A percentile compares a stretch with the other conserved stretches of the same genome.
These are phyloP conservation scores for Chloroceryle aenea DNA, from an alignment of 2,113 vertebrate species.

Conservation along the genomic window DNA sequence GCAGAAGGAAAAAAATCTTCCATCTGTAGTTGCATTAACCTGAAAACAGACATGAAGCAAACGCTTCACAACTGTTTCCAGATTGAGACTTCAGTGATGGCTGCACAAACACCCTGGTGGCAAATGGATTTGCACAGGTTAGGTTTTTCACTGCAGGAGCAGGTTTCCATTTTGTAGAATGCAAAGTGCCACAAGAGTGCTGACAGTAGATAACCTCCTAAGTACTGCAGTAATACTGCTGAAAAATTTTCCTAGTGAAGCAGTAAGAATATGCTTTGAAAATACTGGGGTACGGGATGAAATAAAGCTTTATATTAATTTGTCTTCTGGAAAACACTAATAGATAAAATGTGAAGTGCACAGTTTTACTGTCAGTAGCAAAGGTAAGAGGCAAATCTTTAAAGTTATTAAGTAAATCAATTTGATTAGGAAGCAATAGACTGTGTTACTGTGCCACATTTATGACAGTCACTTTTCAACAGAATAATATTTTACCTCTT, in stretches of 20 bases:
- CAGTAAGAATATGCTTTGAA: background rate
- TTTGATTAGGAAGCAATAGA: background rate
- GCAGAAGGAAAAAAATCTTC: slow-evolving; percentile 13
- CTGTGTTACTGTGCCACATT: background rate
- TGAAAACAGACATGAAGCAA: slow-evolving; percentile 6
- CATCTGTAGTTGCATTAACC: slow-evolving; percentile 14
- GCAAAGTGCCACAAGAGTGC: background rate
- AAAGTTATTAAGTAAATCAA: background rate
- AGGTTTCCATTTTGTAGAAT: background rate
- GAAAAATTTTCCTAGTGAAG: background rate
- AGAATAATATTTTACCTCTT: background rate
- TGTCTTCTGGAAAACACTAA: background rate
- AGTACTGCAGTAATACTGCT: background rate
- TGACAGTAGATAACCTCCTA: background rate
- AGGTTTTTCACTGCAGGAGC: background rate
- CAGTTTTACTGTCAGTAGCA: background rate
- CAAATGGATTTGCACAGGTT: background rate
- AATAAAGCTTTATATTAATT: background rate
- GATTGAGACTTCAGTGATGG: background rate
- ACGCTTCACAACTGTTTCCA: background rate
- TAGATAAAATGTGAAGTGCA: background rate
- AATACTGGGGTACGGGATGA: background rate
- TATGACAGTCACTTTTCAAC: background rate
- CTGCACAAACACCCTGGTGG: background rate
- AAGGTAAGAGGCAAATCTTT: background rate